These are phyloP conservation scores for Euwallacea similis DNA, from an alignment of 1,140 invertebrate genomes.

Conservation along the genomic window DNA sequence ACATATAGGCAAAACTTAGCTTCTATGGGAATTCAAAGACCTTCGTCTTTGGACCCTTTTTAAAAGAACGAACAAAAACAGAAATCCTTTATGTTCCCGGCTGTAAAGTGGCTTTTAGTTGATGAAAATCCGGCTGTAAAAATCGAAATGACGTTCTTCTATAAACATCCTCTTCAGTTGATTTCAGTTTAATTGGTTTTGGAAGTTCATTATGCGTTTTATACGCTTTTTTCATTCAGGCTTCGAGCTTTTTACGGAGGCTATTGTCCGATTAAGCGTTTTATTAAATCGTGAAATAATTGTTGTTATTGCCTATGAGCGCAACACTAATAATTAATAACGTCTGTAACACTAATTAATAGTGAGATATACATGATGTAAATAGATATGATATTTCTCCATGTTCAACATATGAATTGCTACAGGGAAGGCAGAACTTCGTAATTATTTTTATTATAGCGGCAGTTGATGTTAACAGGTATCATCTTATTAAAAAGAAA, in stretches of 20 bases:
- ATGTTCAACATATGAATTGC: no score
- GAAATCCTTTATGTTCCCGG: constrained; percentile 25
- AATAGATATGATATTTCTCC: no score
- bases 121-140: constrained; percentile 37
- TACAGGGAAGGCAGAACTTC: no score
- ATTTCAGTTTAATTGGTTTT: constrained; percentile 36
- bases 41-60: constrained; percentile 1
- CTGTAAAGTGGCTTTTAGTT: constrained; percentile 37
- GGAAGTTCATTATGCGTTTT: constrained; percentile 31
- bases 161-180: constrained; percentile 33
- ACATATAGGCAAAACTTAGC: no score
- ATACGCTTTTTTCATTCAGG: constrained; percentile 17
- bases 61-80: constrained; percentile 22
- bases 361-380: no score
- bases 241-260: constrained; percentile 1
- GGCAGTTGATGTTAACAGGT: no score
- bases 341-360: no score
- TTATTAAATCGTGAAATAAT: neutral
- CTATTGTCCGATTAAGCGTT: neutral
- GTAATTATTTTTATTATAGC: no score
- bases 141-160: constrained; percentile 31
- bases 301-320: neutral
- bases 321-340: no score
- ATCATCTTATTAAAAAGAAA: no score
- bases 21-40: no score